Evolutionary conservation across 2,113 vertebrate genomes (phyloP).

Genomic region (Prochilodus magdalenae): DNA sequence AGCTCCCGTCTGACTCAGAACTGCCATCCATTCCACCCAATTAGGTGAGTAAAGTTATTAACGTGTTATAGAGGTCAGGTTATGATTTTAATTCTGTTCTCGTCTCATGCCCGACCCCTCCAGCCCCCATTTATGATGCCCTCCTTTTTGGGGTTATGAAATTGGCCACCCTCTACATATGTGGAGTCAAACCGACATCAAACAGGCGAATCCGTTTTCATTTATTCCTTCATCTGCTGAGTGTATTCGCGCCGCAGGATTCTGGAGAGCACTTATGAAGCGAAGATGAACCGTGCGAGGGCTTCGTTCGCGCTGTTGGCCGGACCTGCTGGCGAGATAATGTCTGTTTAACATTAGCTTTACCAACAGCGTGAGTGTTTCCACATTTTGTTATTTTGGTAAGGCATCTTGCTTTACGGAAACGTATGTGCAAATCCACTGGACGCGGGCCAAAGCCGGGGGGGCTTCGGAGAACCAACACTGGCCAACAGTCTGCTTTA

Average conservation of each 20-base stretch:
- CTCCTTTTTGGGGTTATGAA: no score
- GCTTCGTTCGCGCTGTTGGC: neutral
- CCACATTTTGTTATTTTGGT: slow-evolving; percentile 18
- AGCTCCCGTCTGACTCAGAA: no score
- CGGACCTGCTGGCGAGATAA: neutral
- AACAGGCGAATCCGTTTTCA: no score
- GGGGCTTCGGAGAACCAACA: neutral
- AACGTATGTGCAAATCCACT: slow-evolving; percentile 2
- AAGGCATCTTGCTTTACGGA: slow-evolving; percentile 15
- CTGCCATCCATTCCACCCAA: no score
- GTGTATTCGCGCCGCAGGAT: neutral
- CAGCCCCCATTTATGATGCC: no score
- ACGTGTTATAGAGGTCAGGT: no score
- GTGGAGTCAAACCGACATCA: no score
- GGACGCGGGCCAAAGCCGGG: neutral
- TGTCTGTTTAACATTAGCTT: slow-evolving; percentile 12
- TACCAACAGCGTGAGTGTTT: slow-evolving; percentile 5
- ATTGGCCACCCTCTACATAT: no score
- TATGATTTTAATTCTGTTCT: no score
- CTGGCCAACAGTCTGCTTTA: neutral
- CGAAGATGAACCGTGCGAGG: neutral
- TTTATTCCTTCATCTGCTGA: neutral
- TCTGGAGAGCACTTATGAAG: neutral
- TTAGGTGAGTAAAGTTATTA: no score
- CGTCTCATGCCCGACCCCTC: no score